Base-by-base conservation (phyloP, 2,797 vertebrate species). In the Spea hammondii region DNA sequence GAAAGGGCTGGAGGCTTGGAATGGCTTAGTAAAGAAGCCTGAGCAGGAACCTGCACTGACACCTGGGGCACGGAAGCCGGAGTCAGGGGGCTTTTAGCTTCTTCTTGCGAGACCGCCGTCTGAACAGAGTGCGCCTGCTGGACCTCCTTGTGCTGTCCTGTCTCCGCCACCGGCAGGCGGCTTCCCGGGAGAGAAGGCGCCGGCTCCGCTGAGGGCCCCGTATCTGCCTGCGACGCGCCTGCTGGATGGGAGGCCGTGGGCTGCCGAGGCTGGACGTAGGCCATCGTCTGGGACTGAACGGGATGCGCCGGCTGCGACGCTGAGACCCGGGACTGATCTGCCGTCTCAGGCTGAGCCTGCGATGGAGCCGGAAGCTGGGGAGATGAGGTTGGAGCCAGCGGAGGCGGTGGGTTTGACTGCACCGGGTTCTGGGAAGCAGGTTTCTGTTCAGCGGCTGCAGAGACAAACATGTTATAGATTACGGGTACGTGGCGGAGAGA, bases 281-380 rank as follows among this genome's bases (percentile, higher is more conserved):
- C 84, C 86, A 84, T 89, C 87, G 74, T 89, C 65, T 88, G 91
- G 74, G 82, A 88, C 88, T 8, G 86, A 17, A 60, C n/a, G 2
- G 86, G 4, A 0, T 82, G 74, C 4, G 77, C 83, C 4, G 89
- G 89, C 12, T 75, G 66, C 6, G 78, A 8, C 10, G 53, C 12
- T 4, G 8, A 46, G 50, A 80, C 76, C 0, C 85, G 78, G 11
- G 88, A 68, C n/a, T 87, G 87, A 5, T 74, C 75, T 4, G 89
- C 71, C 5, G 85, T 74, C 8, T 83, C 83, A 65, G 89, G 93
- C 32, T 32, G 32, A 0, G 88, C 90, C 87, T 94, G 94, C 4
- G 89, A 86, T 70, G 91, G 92, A 67, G 92, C 82, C 77, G 88
- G 91, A 83, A 86, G 88, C 77, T 93, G 93, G 32, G 89, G 86